Evolutionary conservation across 2,888 invertebrate species (phyloP).

Genomic region (Leptinotarsa peninsularis): DNA sequence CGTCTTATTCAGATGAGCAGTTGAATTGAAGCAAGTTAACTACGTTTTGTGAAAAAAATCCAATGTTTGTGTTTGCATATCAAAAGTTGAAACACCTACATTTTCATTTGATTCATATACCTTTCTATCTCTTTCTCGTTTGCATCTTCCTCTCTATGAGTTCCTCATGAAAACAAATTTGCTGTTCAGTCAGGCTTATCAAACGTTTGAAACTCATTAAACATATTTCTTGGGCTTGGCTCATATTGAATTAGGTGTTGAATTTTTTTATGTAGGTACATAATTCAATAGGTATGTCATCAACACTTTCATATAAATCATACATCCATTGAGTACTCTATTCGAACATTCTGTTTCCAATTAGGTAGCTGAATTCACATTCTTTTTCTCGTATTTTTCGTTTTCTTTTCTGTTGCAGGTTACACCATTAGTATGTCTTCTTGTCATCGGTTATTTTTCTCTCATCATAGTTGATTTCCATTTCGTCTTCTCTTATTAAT

Average conservation of each 20-base stretch:
- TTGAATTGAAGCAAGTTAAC: neutral
- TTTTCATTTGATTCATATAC: neutral
- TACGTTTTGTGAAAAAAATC: neutral
- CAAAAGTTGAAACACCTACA: neutral
- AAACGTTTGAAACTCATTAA: neutral
- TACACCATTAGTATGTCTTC: no score
- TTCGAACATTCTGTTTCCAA: neutral
- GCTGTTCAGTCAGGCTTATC: neutral
- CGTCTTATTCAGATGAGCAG: neutral
- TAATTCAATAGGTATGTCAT: neutral
- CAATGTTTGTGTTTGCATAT: neutral
- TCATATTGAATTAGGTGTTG: neutral
- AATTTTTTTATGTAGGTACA: neutral
- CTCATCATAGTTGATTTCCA: no score
- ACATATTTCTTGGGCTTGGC: neutral
- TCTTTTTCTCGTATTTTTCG: no score
- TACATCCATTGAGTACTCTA: neutral
- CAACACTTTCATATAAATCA: neutral
- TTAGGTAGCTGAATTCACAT: neutral
- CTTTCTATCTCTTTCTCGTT: neutral
- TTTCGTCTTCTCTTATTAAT: no score
- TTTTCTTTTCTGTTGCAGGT: no score
- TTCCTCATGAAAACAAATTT: neutral
- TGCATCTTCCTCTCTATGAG: neutral
- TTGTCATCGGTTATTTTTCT: no score